A percentile compares a stretch with the other conserved stretches of the same genome.
Conservation (phyloP, 2,797 vertebrate species). For the Melanotaenia parkinsoni region DNA sequence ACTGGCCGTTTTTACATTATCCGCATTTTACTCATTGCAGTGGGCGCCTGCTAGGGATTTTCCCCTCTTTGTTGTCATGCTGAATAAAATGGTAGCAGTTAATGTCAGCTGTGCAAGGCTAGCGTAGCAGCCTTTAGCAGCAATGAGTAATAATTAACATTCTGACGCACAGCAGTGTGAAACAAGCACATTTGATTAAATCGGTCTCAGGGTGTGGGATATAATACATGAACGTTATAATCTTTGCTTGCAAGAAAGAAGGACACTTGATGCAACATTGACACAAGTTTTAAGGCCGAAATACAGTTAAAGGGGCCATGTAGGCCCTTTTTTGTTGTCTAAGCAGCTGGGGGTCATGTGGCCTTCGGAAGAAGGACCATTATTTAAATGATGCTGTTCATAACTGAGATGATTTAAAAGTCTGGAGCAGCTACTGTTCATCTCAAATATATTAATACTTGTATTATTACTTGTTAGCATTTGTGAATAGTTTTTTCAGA, state of each 20-base stretch:
- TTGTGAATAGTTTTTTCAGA: background rate
- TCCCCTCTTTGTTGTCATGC: conserved; percentile 12
- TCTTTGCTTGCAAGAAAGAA: rapidly evolving
- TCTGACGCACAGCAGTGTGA: background rate
- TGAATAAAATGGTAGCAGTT: conserved; percentile 45
- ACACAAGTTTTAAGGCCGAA: conserved; percentile 32
- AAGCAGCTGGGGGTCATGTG: conserved; percentile 67
- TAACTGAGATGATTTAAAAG: background rate
- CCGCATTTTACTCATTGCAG: background rate
- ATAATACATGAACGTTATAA: background rate
- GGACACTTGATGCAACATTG: background rate
- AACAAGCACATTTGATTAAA: rapidly evolving
- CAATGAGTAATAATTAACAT: background rate
- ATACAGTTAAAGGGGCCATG: conserved; percentile 57
- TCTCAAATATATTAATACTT: background rate
- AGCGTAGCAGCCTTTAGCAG: conserved; percentile 19
- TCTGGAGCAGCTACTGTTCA: background rate
- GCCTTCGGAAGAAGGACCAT: background rate
- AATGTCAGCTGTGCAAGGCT: conserved; percentile 34
- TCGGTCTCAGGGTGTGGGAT: rapidly evolving
- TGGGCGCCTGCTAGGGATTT: background rate
- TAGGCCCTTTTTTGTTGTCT: conserved; percentile 67
- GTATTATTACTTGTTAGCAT: background rate
- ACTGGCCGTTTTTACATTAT: background rate
- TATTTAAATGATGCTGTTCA: background rate